These are phyloP conservation scores for Gasterosteus aculeatus DNA, from an alignment of 2,113 vertebrate species.

Conservation along the genomic window DNA sequence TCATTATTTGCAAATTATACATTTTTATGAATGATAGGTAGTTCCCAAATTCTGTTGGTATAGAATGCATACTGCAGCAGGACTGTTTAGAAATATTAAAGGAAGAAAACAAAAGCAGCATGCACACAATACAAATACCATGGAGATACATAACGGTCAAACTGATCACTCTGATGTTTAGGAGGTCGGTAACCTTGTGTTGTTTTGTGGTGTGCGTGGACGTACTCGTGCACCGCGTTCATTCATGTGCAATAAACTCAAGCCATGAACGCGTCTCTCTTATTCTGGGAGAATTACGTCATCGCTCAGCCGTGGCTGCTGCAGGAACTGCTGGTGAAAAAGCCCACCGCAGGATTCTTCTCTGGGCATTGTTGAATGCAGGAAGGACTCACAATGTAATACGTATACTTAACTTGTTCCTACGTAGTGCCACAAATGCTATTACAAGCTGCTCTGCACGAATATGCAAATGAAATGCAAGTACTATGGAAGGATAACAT, in stretches of 20 bases:
- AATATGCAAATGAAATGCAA: not conserved
- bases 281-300: constrained; percentile 66
- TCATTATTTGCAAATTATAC: not conserved
- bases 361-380: constrained; percentile 1
- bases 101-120: not conserved
- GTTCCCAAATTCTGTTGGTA: not conserved
- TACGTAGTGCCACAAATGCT: not conserved
- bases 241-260: constrained; percentile 63
- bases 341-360: constrained; percentile 10
- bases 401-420: not conserved
- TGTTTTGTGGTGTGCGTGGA: not conserved
- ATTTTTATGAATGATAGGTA: not conserved
- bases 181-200: not conserved
- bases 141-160: too few species aligned
- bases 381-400: not conserved
- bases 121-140: not conserved
- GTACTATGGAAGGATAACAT: not conserved
- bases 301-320: constrained; percentile 36
- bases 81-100: not conserved
- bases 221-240: constrained; percentile 50
- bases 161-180: not conserved
- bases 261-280: constrained; percentile 51
- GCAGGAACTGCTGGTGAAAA: constrained; percentile 32
- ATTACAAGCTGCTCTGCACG: too few species aligned
- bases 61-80: not conserved